Percentiles rank a stretch among this genome's conserved stretches.
Evolutionary conservation across 1,140 invertebrate species (phyloP).

Genomic region (Cyrtorhinus lividipennis): DNA sequence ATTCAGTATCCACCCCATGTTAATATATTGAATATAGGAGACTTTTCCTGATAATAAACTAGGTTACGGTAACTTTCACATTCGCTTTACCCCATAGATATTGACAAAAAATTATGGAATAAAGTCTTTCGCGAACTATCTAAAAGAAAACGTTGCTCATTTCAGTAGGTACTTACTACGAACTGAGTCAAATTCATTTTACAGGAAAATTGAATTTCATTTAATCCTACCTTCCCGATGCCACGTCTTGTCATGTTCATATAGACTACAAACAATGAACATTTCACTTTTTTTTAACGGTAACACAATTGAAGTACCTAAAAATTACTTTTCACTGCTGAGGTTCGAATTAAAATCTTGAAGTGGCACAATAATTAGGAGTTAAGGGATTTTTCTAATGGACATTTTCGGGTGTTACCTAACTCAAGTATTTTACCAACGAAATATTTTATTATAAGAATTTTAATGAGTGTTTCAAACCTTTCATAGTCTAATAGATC

Average conservation of each 20-base stretch:
- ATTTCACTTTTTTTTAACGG: too few relatives aligned
- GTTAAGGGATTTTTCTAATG: slow-evolving; percentile 2
- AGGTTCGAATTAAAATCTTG: background rate
- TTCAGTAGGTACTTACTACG: too few relatives aligned
- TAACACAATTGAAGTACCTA: too few relatives aligned
- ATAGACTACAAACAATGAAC: too few relatives aligned
- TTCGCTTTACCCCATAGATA: background rate
- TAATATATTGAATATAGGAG: too few relatives aligned
- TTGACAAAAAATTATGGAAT: background rate
- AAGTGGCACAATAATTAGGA: slow-evolving; percentile 14
- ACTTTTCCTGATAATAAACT: too few relatives aligned
- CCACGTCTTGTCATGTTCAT: slow-evolving; percentile 6
- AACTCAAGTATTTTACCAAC: slow-evolving; percentile 6
- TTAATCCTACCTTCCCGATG: background rate
- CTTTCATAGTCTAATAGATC: background rate
- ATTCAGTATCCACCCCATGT: too few relatives aligned
- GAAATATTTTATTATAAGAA: slow-evolving; percentile 5
- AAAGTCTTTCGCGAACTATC: background rate
- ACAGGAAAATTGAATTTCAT: background rate
- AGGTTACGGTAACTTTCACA: too few relatives aligned
- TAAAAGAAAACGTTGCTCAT: slow-evolving; percentile 2
- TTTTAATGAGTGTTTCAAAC: background rate
- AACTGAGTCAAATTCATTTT: background rate
- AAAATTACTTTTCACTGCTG: too few relatives aligned
- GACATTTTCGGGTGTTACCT: background rate